Conservation (phyloP, 2,888 invertebrate species). For the Drosophila prolongata region DNA sequence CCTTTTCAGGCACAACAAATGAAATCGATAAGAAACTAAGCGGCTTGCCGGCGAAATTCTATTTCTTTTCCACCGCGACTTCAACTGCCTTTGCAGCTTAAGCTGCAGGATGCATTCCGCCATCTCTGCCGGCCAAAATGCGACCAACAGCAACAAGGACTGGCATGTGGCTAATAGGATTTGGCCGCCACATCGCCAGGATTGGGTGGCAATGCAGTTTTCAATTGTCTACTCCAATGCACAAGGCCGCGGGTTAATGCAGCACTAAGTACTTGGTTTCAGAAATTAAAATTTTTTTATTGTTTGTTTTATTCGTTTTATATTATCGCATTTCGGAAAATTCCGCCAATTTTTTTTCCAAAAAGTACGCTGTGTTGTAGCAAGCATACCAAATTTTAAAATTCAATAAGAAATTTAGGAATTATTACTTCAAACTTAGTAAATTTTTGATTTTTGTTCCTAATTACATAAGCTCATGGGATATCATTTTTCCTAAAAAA, state of each 20-base stretch:
- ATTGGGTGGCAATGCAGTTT: constrained; percentile 37
- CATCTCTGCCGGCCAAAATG: constrained; percentile 58
- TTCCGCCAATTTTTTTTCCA: too few relatives aligned
- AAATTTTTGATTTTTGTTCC: too few relatives aligned
- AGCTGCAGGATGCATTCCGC: constrained; percentile 59
- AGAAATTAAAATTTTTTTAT: too few relatives aligned
- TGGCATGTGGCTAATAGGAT: constrained; percentile 76
- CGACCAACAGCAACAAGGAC: constrained; percentile 49
- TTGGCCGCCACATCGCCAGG: constrained; percentile 48
- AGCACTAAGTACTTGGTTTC: constrained; percentile 30
- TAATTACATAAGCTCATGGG: too few relatives aligned
- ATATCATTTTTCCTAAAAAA: too few relatives aligned
- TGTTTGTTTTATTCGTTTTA: too few relatives aligned
- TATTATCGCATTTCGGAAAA: too few relatives aligned
- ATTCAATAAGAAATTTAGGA: too few relatives aligned
- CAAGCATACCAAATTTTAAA: too few relatives aligned
- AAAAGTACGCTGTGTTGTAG: too few relatives aligned
- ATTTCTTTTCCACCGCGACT: constrained; percentile 36
- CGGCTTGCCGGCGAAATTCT: constrained; percentile 62
- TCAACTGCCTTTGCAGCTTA: constrained; percentile 22
- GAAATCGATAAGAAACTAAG: constrained; percentile 59
- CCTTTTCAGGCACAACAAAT: constrained; percentile 37
- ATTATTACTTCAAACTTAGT: too few relatives aligned
- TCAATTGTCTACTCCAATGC: constrained; percentile 68
- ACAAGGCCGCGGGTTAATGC: constrained; percentile 62